Base-by-base conservation (phyloP, 2,888 invertebrate species). In the Didymodactylos carnosus region DNA sequence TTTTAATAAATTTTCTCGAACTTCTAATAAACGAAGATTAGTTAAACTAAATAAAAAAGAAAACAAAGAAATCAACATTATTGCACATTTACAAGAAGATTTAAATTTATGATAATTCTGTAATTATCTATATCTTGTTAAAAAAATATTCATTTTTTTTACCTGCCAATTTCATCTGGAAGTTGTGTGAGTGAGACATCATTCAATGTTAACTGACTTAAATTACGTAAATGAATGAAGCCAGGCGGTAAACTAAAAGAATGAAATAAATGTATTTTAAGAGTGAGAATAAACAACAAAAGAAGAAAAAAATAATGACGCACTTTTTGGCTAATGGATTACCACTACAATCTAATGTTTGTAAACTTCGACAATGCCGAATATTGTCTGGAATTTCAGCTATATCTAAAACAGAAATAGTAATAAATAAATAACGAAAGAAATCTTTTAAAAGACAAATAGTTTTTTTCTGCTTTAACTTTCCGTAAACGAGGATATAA, bases 301-400 rank as follows among this genome's bases (percentile, higher is more conserved):
- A n/a, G n/a, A n/a, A n/a, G n/a, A n/a, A n/a, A n/a, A n/a, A n/a
- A n/a, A n/a, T n/a, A n/a, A 49, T 23, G 46, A 10, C 29, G 5
- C 35, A 62, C 53, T 62, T 62, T 35, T 62, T 62, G 2, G 53
- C 53, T 27, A 98, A 92, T 76, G 97, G 97, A 86, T 98, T 98
- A 84, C 94, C 94, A 86, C 95, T 95, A 85, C 98, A 92, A 86
- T 98, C 97, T 78, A 94, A 91, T 82, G 93, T 90, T 87, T 94
- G 94, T 79, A 98, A 87, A 80, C 90, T 89, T 80, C 90, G 91
- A 83, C 97, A 88, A 85, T 91, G 91, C 85, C 92, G 93, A 85
- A 98, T 94, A 84, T 92, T 93, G 84, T 97, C 95, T 77, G 98
- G 98, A 85, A 98, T 93, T 86, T 97, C 95, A 80, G 91, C 90